Conservation (phyloP, 2,888 invertebrate species). For the Trachelus troglodyta region DNA sequence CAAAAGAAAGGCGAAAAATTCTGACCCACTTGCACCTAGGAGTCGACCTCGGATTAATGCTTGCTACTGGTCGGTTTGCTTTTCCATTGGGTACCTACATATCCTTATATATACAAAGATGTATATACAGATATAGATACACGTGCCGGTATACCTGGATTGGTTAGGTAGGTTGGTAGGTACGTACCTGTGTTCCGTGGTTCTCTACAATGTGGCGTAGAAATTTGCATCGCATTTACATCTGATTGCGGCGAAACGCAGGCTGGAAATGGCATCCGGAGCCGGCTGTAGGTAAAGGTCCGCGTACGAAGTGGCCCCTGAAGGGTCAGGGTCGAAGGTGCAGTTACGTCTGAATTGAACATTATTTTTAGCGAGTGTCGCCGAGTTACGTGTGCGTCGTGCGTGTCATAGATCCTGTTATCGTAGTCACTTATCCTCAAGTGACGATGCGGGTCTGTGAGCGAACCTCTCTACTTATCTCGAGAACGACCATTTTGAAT, state of each 20-base stretch:
- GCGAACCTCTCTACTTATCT: background rate
- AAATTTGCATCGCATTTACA: conserved; percentile 60
- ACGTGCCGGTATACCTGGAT: background rate
- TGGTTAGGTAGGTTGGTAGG: background rate
- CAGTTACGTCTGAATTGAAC: conserved; percentile 49
- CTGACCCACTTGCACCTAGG: background rate
- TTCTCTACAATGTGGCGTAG: conserved; percentile 16
- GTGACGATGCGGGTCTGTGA: conserved; percentile 40
- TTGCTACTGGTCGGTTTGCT: background rate
- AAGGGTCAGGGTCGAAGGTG: conserved; percentile 49
- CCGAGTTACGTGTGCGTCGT: conserved; percentile 32
- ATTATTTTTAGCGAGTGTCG: conserved; percentile 52
- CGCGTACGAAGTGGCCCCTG: background rate
- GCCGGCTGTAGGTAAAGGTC: conserved; percentile 7
- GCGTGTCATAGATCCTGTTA: conserved; percentile 51
- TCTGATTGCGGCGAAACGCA: conserved; percentile 49
- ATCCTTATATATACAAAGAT: background rate
- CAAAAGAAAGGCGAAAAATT: background rate
- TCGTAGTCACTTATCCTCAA: conserved; percentile 50
- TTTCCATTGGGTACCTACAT: background rate
- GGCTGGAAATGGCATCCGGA: conserved; percentile 42
- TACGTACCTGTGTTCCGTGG: conserved; percentile 3
- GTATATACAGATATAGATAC: background rate
- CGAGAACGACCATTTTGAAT: background rate
- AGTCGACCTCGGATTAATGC: background rate